Percentiles rank a stretch among this genome's conserved stretches.
These are phyloP conservation scores for Candidula unifasciata DNA, from an alignment of 2,888 invertebrate species.

Conservation along the genomic window DNA sequence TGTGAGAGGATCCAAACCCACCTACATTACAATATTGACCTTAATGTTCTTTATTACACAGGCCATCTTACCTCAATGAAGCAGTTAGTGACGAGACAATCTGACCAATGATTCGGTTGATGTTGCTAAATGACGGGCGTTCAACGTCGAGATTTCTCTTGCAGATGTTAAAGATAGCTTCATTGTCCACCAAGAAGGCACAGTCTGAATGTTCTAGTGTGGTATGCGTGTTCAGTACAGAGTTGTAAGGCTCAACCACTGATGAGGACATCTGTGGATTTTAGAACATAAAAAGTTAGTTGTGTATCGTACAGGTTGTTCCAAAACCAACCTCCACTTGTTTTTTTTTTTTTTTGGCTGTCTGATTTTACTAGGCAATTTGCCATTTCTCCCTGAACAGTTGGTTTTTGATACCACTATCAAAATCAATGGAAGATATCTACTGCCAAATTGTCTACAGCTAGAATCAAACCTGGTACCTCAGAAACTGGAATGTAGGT, in stretches of 20 bases:
- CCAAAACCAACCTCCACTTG: too few relatives aligned
- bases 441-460: too few relatives aligned
- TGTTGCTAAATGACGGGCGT: slow-evolving; percentile 89
- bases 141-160: slow-evolving; percentile 88
- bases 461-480: too few relatives aligned
- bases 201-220: slow-evolving; percentile 95
- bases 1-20: too few relatives aligned
- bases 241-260: slow-evolving; percentile 97
- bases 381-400: too few relatives aligned
- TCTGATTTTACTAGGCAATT: too few relatives aligned
- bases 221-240: slow-evolving; percentile 95
- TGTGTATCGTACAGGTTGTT: background rate
- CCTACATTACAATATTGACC: too few relatives aligned
- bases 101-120: slow-evolving; percentile 95
- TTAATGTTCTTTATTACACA: too few relatives aligned
- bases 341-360: too few relatives aligned
- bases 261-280: slow-evolving; percentile 81
- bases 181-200: slow-evolving; percentile 97
- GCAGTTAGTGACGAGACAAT: slow-evolving; percentile 79
- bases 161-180: slow-evolving; percentile 91
- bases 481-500: too few relatives aligned
- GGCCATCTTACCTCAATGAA: slow-evolving; percentile 3
- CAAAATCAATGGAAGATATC: too few relatives aligned
- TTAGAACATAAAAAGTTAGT: slow-evolving; percentile 70
- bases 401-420: too few relatives aligned